A percentile compares a stretch with the other conserved stretches of the same genome.
Evolutionary conservation across 2,888 invertebrate species (phyloP).

Genomic region (Nephrotoma flavescens): DNA sequence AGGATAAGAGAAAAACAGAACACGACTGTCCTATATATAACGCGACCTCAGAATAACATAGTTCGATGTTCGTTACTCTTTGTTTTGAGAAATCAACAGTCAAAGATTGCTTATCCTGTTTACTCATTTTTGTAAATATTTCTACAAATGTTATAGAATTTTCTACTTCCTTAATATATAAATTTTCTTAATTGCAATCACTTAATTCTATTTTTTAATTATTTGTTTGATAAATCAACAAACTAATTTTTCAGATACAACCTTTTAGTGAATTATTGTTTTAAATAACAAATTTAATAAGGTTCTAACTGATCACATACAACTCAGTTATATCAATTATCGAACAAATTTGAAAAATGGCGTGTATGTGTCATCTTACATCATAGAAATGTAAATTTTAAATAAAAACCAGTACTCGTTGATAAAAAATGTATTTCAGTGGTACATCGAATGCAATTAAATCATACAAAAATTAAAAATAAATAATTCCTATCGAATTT

Average conservation of each 20-base stretch:
- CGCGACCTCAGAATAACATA: no score
- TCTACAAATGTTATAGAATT: no score
- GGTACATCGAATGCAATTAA: neutral
- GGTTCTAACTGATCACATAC: neutral
- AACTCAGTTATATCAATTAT: neutral
- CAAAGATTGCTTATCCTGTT: no score
- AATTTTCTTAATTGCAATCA: neutral
- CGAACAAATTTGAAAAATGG: neutral
- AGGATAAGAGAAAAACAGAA: neutral
- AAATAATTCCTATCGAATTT: neutral
- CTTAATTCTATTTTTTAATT: neutral
- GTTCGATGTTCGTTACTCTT: no score
- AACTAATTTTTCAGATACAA: neutral
- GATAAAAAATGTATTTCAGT: neutral
- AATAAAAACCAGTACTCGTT: neutral
- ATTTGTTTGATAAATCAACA: neutral
- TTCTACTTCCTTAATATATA: no score
- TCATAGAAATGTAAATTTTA: neutral
- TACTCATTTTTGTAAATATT: no score
- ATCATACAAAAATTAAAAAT: neutral
- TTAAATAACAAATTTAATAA: neutral
- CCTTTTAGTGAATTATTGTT: neutral
- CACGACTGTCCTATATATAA: no score
- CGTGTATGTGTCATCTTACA: neutral
- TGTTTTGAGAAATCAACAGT: no score